Evolutionary conservation across 2,888 invertebrate species (phyloP), one percentile per base, ranked within the genome.

Genomic region (Trichogramma dendrolimi): DNA sequence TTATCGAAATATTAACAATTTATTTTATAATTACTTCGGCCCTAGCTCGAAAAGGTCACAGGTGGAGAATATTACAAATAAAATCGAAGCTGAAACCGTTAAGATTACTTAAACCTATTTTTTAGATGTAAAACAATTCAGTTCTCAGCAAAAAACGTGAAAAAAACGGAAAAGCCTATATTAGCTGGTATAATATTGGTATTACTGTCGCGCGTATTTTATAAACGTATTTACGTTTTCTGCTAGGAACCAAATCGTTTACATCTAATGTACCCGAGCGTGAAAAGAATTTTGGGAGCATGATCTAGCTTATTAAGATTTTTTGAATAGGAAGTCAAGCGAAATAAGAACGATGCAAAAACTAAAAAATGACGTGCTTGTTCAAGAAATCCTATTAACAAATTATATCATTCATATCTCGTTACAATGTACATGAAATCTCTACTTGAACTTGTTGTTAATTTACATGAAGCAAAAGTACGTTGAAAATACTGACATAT

Each of bases 1-100:
- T 14, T 70, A 69, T 60, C 73, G 75, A 69, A 68, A 71, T 52
- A 66, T 75, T 48, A 69, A 71, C 5, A 51, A 71, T 39, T 67
- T 71, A 55, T 60, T 77, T 4, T 73, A 73, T 55, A 70, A 65
- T 55, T 69, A 64, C 55, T 67, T 72, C 6, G 65, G 68, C 10
- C 53, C 39, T 27, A 72, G 70, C 62, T 49, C 69, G 1, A 70
- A 71, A 59, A 55, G 70, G 51, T 41, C 55, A 57, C 5, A 14
- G 55, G 41, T 66, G 71, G 6, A 11, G 40, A 42, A 46, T 67
- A 44, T 68, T 71, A 57, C 72, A 75, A 64, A 51, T 6, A 11
- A 70, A 73, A 58, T 50, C 61, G 0, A 58, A 72, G 5, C 1
- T 65, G 5, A 65, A 69, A 10, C 51, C 67, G 5, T 68, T 70